Evolutionary conservation across 1,140 invertebrate genomes (phyloP), one percentile per base, ranked within the genome.

Genomic region (Bombus affinis): DNA sequence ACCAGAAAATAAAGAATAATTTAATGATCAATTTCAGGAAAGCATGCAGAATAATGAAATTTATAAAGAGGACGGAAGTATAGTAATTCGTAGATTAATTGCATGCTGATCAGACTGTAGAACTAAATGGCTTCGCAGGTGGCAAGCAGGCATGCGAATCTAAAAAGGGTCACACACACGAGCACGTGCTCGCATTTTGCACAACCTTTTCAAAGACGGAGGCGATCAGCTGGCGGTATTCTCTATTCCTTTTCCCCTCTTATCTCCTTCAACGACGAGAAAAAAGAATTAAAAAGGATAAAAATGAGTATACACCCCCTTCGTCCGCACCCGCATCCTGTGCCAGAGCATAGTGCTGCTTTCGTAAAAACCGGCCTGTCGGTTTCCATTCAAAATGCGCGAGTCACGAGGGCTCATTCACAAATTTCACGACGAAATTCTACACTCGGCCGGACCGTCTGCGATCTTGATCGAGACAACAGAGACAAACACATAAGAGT

Each of bases 321-420:
- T 68, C 85, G 71, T 90, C 83, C 70, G 82, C 81, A 89, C 88
- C 91, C 91, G 91, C 90, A 91, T 91, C 90, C 90, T 91, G 90
- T 91, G 73, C 76, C 77, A 86, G 59, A 62, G 66, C 65, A 59
- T 59, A 18, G 73, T 75, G 83, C 83, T 77, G 85, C 84, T 88
- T 84, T 86, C 91, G 88, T 86, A 91, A 90, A 90, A 91, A 91
- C 86, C 86, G 77, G 86, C 74, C 81, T 59, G 83, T 88, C 88
- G 90, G 88, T 90, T 88, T 89, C 87, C 86, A 90, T 89, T 92
- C 81, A 91, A 86, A 91, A 91, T 85, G 82, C 87, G 78, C 91
- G 89, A 92, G 91, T 92, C 91, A 91, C 91, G 88, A 78, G 87
- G 73, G 86, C 88, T 92, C 91, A 92, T 92, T 92, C 91, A 92